Base-by-base conservation (phyloP, 2,113 vertebrate species). In the Dissostichus mawsoni region DNA sequence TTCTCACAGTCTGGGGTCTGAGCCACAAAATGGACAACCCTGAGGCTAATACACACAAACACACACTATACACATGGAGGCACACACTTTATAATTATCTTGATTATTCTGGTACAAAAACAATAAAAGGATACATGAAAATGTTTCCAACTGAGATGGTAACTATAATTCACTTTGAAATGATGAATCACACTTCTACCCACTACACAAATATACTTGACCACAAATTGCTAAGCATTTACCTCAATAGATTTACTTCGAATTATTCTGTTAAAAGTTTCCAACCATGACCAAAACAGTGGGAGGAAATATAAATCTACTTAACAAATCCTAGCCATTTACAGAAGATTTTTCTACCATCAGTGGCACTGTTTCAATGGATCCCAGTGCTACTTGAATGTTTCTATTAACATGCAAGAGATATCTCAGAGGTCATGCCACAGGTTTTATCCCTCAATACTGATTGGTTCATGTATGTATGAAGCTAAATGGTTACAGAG, bases 1-100 rank as follows among this genome's bases (percentile, higher is more conserved):
- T 29, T 62, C 3, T 52, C 79, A 72, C 62, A 64, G 85, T 81
- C 83, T 63, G 77, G 56, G 80, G 71, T 85, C 86, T 81, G 25
- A 11, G 73, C 68, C 11, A 33, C 65, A 74, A 51, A 56, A 78
- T 61, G 76, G 51, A 57, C 73, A 65, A 47, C 75, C 87, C 87
- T 18, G 62, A 55, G 75, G 51, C 67, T 3, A 13, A 8, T 2
- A 61, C 44, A 6, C 53, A 61, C 52, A 11, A 64, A 80, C 59
- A 69, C 70, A 69, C 52, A 29, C n/a, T 51, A 59, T 52, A 68
- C 59, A 12, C 72, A 62, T 53, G 71, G 20, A 44, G 18, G 6
- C 8, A 29, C 71, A 47, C 52, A 44, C 52, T 50, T 7, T 13
- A 45, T 41, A 41, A 41, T 41, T 41, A 7, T 41, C 36, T 41